These are phyloP conservation scores for Helicoverpa armigera DNA, from an alignment of 1,140 invertebrate genomes.

Conservation along the genomic window DNA sequence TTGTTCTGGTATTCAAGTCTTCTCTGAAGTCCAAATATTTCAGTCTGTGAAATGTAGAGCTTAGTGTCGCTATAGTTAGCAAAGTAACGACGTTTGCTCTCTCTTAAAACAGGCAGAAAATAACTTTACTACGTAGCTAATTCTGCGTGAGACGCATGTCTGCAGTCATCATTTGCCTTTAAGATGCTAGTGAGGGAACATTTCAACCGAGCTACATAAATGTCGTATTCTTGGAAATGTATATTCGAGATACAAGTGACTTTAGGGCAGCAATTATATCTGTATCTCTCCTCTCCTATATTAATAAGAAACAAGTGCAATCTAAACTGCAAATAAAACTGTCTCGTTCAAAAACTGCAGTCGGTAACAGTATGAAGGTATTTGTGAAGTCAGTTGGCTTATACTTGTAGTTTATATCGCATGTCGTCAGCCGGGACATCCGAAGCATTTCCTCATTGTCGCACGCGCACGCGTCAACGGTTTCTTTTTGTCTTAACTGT, in stretches of 20 bases:
- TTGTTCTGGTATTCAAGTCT: slow-evolving; percentile 10
- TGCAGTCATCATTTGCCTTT: background rate
- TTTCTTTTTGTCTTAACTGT: slow-evolving; percentile 63
- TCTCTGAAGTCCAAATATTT: background rate
- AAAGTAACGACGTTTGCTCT: background rate
- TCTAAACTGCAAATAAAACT: too few species aligned
- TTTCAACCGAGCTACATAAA: too few species aligned
- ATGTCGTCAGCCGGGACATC: slow-evolving; percentile 59
- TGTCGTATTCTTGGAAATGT: too few species aligned
- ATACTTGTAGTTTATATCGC: slow-evolving; percentile 13
- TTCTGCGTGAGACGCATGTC: background rate
- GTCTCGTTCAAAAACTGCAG: too few species aligned
- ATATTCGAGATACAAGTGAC: too few species aligned
- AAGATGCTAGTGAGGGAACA: background rate
- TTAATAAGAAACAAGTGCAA: too few species aligned
- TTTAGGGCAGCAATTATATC: too few species aligned
- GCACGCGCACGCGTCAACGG: slow-evolving; percentile 61
- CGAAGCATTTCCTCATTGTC: slow-evolving; percentile 73
- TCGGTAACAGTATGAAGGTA: background rate
- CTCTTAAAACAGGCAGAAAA: background rate
- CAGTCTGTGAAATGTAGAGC: background rate
- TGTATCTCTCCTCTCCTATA: too few species aligned
- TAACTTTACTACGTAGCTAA: background rate
- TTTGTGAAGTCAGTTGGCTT: background rate
- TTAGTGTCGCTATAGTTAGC: background rate